phyloP scores from a whole-genome alignment of 1,140 invertebrate genomes.

The Nasonia longicornis region DNA sequence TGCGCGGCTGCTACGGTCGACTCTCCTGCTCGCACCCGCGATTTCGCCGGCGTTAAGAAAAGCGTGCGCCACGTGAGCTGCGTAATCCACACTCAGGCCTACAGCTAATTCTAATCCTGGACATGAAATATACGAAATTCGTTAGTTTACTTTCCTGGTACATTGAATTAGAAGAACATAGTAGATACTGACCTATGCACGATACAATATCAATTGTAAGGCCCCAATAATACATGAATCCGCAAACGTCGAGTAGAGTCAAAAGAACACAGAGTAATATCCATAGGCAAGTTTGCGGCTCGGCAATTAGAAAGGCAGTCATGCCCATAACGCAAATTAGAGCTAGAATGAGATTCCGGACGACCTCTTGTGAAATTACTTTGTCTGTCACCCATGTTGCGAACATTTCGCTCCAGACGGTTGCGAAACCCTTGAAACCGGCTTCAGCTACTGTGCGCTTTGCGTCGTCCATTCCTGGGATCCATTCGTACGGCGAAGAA shows the following conservation, averaged over 20 bases:
- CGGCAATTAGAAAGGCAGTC: slow-evolving; percentile 84
- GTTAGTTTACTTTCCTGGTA: background rate
- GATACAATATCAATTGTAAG: slow-evolving; percentile 88
- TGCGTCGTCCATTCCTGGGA: slow-evolving; percentile 80
- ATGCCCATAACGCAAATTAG: slow-evolving; percentile 85
- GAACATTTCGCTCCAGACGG: slow-evolving; percentile 79
- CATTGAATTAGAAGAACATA: slow-evolving; percentile 10
- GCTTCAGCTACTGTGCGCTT: slow-evolving; percentile 71
- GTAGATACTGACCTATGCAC: slow-evolving; percentile 74
- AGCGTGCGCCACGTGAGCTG: slow-evolving; percentile 88
- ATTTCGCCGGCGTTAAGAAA: slow-evolving; percentile 73
- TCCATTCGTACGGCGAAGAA: slow-evolving; percentile 74
- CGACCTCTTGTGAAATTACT: slow-evolving; percentile 80
- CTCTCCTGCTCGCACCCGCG: slow-evolving; percentile 52
- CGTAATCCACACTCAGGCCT: slow-evolving; percentile 90
- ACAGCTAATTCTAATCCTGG: slow-evolving; percentile 83
- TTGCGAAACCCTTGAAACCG: slow-evolving; percentile 73
- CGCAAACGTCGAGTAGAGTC: slow-evolving; percentile 84
- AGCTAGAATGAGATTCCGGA: slow-evolving; percentile 83
- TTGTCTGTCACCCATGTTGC: slow-evolving; percentile 84
- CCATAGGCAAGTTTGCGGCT: slow-evolving; percentile 82
- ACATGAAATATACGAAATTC: background rate
- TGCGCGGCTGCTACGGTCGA: slow-evolving; percentile 73
- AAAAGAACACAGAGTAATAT: slow-evolving; percentile 83
- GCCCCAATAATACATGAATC: slow-evolving; percentile 86